Percentiles rank a stretch among this genome's conserved stretches.
These are phyloP conservation scores for Thymallus thymallus DNA, from an alignment of 2,113 vertebrate genomes.

Conservation along the genomic window DNA sequence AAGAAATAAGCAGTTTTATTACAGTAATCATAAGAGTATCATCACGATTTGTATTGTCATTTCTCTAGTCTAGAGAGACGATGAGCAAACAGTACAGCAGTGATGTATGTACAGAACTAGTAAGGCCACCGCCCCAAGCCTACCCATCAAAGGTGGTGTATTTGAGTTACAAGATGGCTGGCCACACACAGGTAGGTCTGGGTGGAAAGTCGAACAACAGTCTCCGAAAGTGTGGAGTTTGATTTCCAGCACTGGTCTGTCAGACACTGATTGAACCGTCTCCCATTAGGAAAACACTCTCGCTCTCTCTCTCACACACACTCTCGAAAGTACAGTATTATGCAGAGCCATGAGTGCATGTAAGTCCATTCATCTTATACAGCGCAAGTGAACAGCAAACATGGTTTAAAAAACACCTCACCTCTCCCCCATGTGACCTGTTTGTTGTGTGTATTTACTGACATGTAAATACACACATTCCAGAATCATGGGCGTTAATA, in stretches of 20 bases:
- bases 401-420: no score
- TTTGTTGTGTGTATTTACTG: no score
- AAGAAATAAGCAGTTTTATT: neutral
- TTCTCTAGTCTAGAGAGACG: constrained; percentile 3
- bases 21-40: constrained; percentile 24
- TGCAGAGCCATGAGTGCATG: neutral
- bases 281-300: constrained; percentile 34
- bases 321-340: neutral
- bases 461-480: no score
- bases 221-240: neutral
- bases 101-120: neutral
- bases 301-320: neutral
- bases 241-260: constrained; percentile 42
- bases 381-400: no score
- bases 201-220: no score
- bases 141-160: neutral
- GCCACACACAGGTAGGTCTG: neutral
- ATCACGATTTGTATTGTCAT: constrained; percentile 10
- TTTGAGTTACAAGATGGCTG: neutral
- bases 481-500: no score
- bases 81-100: constrained; percentile 2
- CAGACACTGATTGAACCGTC: constrained; percentile 53
- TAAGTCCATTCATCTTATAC: no score
- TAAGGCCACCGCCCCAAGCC: constrained; percentile 7
- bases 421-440: no score